Conservation (phyloP, 2,113 vertebrate genomes). For the Athene noctua region DNA sequence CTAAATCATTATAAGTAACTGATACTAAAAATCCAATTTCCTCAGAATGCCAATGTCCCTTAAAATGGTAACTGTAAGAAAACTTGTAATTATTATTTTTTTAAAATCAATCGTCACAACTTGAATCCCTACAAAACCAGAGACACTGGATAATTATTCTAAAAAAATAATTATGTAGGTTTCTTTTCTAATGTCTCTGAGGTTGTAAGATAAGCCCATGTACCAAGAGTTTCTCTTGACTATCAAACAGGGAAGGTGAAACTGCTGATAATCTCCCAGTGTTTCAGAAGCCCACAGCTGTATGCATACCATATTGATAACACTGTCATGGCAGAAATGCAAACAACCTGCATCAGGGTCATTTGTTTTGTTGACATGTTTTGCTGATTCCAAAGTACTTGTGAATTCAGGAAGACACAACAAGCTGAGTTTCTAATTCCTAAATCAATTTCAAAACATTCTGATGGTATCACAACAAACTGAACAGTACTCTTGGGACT, state of each 20-base stretch:
- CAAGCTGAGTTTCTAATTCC: neutral
- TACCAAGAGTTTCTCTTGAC: neutral
- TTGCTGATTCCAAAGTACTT: neutral
- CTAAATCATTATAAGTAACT: neutral
- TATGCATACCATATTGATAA: neutral
- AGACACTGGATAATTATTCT: neutral
- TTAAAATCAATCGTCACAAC: neutral
- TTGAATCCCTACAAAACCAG: neutral
- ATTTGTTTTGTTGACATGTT: constrained; percentile 31
- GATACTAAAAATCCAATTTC: neutral
- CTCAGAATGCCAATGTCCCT: neutral
- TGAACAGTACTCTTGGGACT: neutral
- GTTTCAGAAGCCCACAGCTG: neutral
- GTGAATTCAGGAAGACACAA: neutral
- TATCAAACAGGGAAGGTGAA: neutral
- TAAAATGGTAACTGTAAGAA: neutral
- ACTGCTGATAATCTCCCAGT: neutral
- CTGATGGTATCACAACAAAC: constrained; percentile 37
- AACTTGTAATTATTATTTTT: neutral
- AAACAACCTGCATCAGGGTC: neutral
- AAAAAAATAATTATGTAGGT: neutral
- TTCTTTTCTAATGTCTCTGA: neutral
- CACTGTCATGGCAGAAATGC: neutral
- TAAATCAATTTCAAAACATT: constrained; percentile 15
- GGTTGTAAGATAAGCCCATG: neutral